Conservation (phyloP, 2,797 vertebrate genomes). For the Siniperca undulata region DNA sequence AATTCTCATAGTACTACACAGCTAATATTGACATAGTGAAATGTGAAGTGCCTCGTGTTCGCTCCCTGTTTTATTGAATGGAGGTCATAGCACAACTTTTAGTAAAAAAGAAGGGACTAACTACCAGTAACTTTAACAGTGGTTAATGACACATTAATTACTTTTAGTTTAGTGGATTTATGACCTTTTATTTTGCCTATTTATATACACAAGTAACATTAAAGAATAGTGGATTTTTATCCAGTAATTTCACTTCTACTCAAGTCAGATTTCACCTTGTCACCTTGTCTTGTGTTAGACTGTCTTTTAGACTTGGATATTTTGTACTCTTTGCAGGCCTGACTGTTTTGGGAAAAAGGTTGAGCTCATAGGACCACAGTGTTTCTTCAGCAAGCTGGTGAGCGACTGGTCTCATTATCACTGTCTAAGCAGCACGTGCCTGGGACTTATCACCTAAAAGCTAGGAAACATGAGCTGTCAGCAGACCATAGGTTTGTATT, state of each 20-base stretch:
- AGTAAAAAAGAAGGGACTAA: background rate
- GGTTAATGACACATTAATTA: background rate
- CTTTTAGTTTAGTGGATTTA: background rate
- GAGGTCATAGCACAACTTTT: background rate
- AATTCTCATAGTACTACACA: background rate
- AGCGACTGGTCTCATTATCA: constrained; percentile 55
- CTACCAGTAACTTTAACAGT: background rate
- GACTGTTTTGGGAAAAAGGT: constrained; percentile 36
- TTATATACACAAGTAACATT: background rate
- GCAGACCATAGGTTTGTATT: constrained; percentile 49
- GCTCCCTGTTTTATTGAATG: background rate
- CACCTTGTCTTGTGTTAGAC: background rate
- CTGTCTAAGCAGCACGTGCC: constrained; percentile 55
- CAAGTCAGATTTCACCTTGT: background rate
- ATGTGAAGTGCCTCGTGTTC: background rate
- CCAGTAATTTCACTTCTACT: background rate
- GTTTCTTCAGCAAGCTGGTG: constrained; percentile 27
- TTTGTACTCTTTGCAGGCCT: constrained; percentile 1
- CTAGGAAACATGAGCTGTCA: constrained; percentile 69
- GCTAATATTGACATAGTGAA: background rate
- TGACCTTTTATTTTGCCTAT: background rate
- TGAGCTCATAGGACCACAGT: constrained; percentile 25
- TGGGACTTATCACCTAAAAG: constrained; percentile 55
- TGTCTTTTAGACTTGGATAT: background rate
- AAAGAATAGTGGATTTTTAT: background rate